These are phyloP conservation scores for Mamestra brassicae DNA, from an alignment of 2,888 invertebrate species.

Conservation along the genomic window DNA sequence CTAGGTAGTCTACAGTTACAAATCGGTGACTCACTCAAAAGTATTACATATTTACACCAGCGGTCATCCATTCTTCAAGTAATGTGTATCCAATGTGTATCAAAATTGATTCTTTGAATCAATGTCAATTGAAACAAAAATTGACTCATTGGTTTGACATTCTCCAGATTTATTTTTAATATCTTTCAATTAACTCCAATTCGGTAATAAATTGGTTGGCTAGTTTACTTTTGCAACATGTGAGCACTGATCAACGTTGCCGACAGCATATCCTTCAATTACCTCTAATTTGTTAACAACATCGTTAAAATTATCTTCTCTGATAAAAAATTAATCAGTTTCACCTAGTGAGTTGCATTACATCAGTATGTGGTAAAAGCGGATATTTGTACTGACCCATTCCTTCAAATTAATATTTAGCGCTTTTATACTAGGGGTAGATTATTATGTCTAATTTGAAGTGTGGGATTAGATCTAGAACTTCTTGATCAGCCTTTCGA, in stretches of 20 bases:
- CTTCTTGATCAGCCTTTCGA: no score
- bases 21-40: no score
- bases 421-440: no score
- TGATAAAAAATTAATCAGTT: constrained; percentile 16
- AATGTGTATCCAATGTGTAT: background rate
- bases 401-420: no score
- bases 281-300: constrained; percentile 35
- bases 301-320: constrained; percentile 28
- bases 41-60: background rate
- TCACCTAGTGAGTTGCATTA: background rate
- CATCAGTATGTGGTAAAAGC: background rate
- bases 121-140: constrained; percentile 10
- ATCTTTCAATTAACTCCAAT: background rate
- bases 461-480: no score
- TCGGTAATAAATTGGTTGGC: background rate
- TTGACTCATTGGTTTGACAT: constrained; percentile 29
- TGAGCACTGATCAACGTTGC: background rate
- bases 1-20: no score
- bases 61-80: background rate
- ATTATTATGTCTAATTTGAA: no score
- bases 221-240: background rate
- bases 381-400: no score
- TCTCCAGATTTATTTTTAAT: background rate
- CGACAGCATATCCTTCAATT: constrained; percentile 27
- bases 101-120: background rate